These are phyloP conservation scores for Norana najaformis DNA, from an alignment of 2,888 invertebrate species.

Conservation along the genomic window DNA sequence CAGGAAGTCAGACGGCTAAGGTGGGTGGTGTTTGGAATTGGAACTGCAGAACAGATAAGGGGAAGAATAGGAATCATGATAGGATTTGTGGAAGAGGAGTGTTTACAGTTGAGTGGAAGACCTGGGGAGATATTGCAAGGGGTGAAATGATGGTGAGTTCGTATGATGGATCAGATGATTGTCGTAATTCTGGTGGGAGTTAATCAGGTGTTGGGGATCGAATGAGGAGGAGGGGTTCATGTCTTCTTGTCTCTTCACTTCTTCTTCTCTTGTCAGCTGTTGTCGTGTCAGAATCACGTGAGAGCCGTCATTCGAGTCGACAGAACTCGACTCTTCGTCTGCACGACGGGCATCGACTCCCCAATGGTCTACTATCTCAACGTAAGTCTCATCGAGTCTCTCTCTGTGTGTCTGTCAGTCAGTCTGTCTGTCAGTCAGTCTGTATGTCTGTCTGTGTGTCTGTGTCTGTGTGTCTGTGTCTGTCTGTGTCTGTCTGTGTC, in stretches of 20 bases:
- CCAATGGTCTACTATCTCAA: conserved; percentile 36
- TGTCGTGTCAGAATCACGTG: conserved; percentile 45
- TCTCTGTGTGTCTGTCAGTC: not conserved
- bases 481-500: not conserved
- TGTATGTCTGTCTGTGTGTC: not conserved
- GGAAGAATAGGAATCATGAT: too few relatives aligned
- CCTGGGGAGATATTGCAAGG: too few relatives aligned
- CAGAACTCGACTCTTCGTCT: conserved; percentile 31
- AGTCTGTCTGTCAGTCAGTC: not conserved
- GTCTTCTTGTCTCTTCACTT: conserved; percentile 36
- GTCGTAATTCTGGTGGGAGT: too few relatives aligned
- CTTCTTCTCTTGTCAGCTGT: conserved; percentile 43
- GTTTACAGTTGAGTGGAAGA: too few relatives aligned
- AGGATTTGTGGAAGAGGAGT: too few relatives aligned
- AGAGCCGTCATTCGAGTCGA: conserved; percentile 24
- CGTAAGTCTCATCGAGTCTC: conserved; percentile 17
- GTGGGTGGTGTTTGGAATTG: too few relatives aligned
- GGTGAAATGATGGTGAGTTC: too few relatives aligned
- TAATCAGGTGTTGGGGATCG: too few relatives aligned
- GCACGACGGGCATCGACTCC: conserved; percentile 32
- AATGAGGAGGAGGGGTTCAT: too few relatives aligned
- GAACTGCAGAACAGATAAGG: too few relatives aligned
- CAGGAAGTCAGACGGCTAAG: too few relatives aligned
- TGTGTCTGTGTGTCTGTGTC: not conserved
- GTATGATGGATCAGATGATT: too few relatives aligned